These are phyloP conservation scores for Wiebesia pumilae DNA, from an alignment of 1,140 invertebrate genomes.

Conservation along the genomic window DNA sequence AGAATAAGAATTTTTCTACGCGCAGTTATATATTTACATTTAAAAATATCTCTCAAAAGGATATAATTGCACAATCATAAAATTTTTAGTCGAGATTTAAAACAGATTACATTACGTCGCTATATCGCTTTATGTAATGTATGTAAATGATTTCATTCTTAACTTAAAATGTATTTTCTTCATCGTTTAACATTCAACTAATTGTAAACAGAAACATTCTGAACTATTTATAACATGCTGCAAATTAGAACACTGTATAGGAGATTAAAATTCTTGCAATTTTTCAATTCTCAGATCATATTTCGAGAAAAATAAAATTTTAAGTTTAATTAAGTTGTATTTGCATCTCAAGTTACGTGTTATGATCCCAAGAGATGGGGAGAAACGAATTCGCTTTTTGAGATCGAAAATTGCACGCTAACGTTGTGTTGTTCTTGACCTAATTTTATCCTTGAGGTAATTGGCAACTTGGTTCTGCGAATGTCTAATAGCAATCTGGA, in stretches of 20 bases:
- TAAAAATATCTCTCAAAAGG: slow-evolving; percentile 1
- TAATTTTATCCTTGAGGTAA: slow-evolving; percentile 76
- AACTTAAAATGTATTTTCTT: too few species aligned
- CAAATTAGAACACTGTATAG: background rate
- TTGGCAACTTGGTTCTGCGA: slow-evolving; percentile 77
- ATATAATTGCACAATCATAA: background rate
- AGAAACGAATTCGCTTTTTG: background rate
- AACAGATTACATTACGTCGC: background rate
- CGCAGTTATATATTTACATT: slow-evolving; percentile 22
- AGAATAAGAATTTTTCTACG: slow-evolving; percentile 44
- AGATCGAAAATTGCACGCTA: slow-evolving; percentile 26
- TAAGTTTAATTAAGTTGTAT: background rate
- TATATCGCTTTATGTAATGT: too few species aligned
- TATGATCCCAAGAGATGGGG: background rate
- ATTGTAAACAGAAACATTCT: too few species aligned
- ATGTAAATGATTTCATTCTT: too few species aligned
- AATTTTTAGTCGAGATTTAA: background rate
- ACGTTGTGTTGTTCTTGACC: slow-evolving; percentile 61
- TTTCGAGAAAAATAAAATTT: background rate
- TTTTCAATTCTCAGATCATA: background rate
- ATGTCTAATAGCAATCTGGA: slow-evolving; percentile 79
- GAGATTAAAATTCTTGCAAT: too few species aligned
- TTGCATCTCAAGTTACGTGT: background rate
- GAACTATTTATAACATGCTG: background rate
- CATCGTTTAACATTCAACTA: too few species aligned